Conservation (phyloP, 2,888 invertebrate species). For the Dyspetes luteomarginatus region DNA sequence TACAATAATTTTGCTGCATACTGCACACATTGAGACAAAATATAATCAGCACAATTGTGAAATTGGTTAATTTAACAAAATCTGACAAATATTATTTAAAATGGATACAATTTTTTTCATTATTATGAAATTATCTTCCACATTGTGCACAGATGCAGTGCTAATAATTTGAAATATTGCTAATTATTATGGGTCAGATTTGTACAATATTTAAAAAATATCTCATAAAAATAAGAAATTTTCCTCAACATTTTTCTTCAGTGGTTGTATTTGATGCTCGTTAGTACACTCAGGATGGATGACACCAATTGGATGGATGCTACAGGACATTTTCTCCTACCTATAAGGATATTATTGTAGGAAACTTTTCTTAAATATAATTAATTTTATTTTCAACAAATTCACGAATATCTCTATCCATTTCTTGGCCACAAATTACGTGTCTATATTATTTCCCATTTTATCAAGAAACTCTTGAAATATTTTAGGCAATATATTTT, state of each 20-base stretch:
- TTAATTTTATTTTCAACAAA: conserved; percentile 41
- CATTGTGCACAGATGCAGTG: too few species aligned
- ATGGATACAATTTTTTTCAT: too few species aligned
- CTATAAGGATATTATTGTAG: neutral
- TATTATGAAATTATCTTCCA: too few species aligned
- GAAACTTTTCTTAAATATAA: conserved; percentile 27
- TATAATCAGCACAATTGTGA: too few species aligned
- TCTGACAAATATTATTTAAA: too few species aligned
- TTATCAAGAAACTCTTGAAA: neutral
- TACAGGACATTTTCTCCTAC: neutral
- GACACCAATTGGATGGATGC: neutral
- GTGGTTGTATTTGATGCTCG: conserved; percentile 95
- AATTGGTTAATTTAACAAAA: too few species aligned
- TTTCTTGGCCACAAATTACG: neutral
- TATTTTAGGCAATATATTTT: conserved; percentile 76
- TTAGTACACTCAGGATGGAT: conserved; percentile 77
- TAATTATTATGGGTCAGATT: neutral
- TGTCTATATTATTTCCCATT: too few species aligned
- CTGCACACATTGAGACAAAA: too few species aligned
- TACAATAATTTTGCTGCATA: too few species aligned
- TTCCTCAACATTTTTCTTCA: conserved; percentile 85
- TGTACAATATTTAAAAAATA: neutral
- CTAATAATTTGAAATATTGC: too few species aligned
- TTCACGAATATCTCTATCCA: neutral
- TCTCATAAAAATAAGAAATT: conserved; percentile 35